Percentiles rank a stretch among this genome's conserved stretches.
Conservation (phyloP, 2,888 invertebrate genomes). For the Platynereis dumerilii region DNA sequence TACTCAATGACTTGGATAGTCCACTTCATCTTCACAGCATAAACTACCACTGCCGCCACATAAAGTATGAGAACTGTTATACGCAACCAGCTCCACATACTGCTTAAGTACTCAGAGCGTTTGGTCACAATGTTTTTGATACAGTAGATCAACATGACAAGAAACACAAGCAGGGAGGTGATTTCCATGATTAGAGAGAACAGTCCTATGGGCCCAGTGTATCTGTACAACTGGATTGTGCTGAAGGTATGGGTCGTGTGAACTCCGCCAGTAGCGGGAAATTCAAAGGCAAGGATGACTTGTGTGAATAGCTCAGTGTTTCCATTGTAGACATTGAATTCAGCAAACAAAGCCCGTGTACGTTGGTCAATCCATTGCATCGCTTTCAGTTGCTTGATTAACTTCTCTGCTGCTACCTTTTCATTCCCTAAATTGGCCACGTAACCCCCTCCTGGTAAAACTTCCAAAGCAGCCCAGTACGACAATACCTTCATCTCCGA, state of each 20-base stretch:
- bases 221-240: not conserved
- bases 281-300: slow-evolving; percentile 3
- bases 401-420: not conserved
- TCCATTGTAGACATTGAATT: not conserved
- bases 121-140: slow-evolving; percentile 5
- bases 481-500: too few species aligned
- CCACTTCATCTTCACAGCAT: not conserved
- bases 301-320: slow-evolving; percentile 2
- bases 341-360: not conserved
- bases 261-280: not conserved
- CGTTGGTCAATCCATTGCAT: not conserved
- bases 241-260: not conserved
- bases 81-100: not conserved
- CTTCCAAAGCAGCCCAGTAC: too few species aligned
- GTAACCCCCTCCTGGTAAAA: not conserved
- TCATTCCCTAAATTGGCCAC: slow-evolving; percentile 1
- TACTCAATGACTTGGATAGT: not conserved
- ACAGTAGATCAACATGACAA: not conserved
- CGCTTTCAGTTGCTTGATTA: not conserved
- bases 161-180: not conserved
- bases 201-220: not conserved
- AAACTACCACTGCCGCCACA: not conserved
- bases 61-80: not conserved
- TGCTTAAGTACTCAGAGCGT: not conserved
- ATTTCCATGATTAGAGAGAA: not conserved